phyloP scores from a whole-genome alignment of 2,888 invertebrate species.

The Melikaiella ostensackeni region DNA sequence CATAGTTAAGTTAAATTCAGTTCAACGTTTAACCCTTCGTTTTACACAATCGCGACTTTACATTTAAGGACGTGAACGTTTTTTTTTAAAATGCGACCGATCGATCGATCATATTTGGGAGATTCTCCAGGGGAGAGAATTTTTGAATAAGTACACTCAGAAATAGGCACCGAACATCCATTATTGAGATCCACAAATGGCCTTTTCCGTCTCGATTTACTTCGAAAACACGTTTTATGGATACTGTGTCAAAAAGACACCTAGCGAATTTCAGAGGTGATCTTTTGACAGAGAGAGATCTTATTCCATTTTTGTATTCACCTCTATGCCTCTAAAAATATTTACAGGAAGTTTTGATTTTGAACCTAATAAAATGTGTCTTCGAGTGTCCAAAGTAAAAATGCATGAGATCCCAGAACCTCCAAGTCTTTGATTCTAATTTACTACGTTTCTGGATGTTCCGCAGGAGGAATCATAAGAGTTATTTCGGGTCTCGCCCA shows the following conservation, averaged over 20 bases:
- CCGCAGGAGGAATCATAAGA: neutral
- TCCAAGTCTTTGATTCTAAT: neutral
- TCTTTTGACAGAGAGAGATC: neutral
- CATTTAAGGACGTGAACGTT: neutral
- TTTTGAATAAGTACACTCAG: conserved; percentile 15
- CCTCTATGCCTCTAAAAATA: neutral
- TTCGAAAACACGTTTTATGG: conserved; percentile 7
- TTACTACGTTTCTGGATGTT: conserved; percentile 3
- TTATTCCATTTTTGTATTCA: no score
- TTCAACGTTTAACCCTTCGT: neutral
- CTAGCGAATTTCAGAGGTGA: neutral
- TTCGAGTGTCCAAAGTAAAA: conserved; percentile 18
- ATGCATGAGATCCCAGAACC: neutral
- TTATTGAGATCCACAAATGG: conserved; percentile 17
- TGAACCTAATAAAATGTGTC: neutral
- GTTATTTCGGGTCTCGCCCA: neutral
- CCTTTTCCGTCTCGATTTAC: neutral
- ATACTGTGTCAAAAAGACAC: conserved; percentile 5
- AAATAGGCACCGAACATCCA: conserved; percentile 1
- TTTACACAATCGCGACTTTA: neutral
- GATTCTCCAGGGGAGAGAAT: conserved; percentile 6
- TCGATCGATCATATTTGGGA: conserved; percentile 20
- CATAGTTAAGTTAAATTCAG: conserved; percentile 1
- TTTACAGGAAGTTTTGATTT: neutral
- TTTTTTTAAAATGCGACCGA: conserved; percentile 22